These are phyloP conservation scores for Zygaena filipendulae DNA, from an alignment of 2,888 invertebrate species.

Conservation along the genomic window DNA sequence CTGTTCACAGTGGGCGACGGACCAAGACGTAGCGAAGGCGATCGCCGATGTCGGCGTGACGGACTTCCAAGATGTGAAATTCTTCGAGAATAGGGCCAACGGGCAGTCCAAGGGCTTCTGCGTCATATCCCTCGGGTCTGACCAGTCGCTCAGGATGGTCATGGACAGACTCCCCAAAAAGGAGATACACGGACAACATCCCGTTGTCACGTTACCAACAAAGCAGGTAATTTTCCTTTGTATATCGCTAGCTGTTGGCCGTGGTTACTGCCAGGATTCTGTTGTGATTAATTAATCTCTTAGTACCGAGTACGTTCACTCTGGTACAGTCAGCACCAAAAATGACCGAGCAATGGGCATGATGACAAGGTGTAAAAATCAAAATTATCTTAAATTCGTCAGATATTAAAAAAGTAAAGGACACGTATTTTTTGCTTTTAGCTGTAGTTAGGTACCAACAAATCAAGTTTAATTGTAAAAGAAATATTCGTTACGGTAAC, in stretches of 20 bases:
- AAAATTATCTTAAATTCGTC: too few species aligned
- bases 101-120: constrained; percentile 99
- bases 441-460: too few species aligned
- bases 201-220: constrained; percentile 94
- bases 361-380: too few species aligned
- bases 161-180: constrained; percentile 96
- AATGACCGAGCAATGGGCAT: too few species aligned
- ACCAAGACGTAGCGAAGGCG: constrained; percentile 94
- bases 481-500: too few species aligned
- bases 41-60: constrained; percentile 87
- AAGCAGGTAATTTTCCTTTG: constrained; percentile 81
- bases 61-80: constrained; percentile 98
- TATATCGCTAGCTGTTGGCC: not conserved
- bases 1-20: constrained; percentile 94
- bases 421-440: too few species aligned
- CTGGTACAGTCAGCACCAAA: too few species aligned
- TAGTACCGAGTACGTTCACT: too few species aligned
- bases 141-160: constrained; percentile 87
- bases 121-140: constrained; percentile 93
- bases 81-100: constrained; percentile 98
- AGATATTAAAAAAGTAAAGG: too few species aligned
- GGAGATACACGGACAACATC: constrained; percentile 95
- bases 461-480: too few species aligned
- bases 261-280: constrained; percentile 2
- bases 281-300: not conserved